Evolutionary conservation across 2,888 invertebrate species (phyloP).

Genomic region (Archaeoteleia sp.): DNA sequence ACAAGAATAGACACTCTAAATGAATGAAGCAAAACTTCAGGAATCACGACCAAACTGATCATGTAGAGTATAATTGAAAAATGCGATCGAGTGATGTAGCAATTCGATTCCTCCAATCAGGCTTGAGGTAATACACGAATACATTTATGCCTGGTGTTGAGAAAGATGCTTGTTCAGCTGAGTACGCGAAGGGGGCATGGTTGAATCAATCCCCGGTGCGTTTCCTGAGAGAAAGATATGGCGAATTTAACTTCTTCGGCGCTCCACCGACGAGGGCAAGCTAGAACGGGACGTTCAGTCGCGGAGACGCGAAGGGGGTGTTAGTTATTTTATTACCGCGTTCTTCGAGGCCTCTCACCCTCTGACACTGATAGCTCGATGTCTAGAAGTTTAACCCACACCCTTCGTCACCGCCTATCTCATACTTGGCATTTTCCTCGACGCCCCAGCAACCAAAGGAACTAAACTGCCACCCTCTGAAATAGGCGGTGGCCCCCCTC

Average conservation of each 20-base stretch:
- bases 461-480: constrained; percentile 37
- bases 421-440: constrained; percentile 26
- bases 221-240: constrained; percentile 3
- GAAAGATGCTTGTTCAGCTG: constrained; percentile 17
- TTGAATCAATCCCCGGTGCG: constrained; percentile 12
- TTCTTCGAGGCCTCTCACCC: constrained; percentile 59
- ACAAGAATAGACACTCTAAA: too few relatives aligned
- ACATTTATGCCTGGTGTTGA: constrained; percentile 6
- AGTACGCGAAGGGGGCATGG: neutral
- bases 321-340: constrained; percentile 67
- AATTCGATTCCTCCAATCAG: constrained; percentile 13
- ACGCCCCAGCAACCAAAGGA: constrained; percentile 40
- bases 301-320: constrained; percentile 22
- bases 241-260: constrained; percentile 27
- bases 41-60: neutral
- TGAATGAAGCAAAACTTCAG: neutral
- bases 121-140: constrained; percentile 1
- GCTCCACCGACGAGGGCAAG: constrained; percentile 6
- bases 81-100: neutral
- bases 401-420: constrained; percentile 44
- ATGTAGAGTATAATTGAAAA: neutral
- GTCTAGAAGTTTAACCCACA: constrained; percentile 50
- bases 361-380: constrained; percentile 55
- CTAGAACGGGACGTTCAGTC: constrained; percentile 25
- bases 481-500: constrained; percentile 29